phyloP scores from a whole-genome alignment of 1,140 invertebrate species.

The Drosophila gunungcola region DNA sequence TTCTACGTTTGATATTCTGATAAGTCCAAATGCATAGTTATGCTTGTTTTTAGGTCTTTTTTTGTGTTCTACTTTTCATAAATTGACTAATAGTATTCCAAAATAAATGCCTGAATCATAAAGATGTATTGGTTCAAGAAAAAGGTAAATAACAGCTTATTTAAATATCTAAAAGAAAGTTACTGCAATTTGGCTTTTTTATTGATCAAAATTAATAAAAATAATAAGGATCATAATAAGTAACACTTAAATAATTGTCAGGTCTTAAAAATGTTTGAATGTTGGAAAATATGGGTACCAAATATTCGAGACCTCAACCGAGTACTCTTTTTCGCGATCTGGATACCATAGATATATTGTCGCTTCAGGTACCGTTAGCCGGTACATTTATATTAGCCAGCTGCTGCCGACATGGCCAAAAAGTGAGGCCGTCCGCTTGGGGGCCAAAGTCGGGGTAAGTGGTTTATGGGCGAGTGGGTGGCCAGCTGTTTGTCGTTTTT shows the following conservation, averaged over 20 bases:
- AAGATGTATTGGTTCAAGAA: too few species aligned
- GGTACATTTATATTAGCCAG: conserved; percentile 79
- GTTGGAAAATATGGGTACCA: conserved; percentile 3
- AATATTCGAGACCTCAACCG: not conserved
- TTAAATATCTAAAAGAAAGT: too few species aligned
- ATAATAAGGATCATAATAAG: too few species aligned
- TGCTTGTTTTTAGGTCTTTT: too few species aligned
- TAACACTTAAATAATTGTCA: not conserved
- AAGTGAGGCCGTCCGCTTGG: conserved; percentile 6
- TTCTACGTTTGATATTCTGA: not conserved
- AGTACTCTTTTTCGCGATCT: not conserved
- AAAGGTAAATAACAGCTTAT: too few species aligned
- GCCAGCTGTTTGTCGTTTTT: conserved; percentile 46
- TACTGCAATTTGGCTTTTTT: too few species aligned
- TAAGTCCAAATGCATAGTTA: not conserved
- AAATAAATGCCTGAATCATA: too few species aligned
- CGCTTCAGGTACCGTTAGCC: conserved; percentile 78
- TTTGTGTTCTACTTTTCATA: too few species aligned
- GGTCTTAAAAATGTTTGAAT: not conserved
- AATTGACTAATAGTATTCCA: too few species aligned
- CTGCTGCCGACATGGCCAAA: conserved; percentile 57
- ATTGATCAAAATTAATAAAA: too few species aligned
- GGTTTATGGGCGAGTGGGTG: conserved; percentile 72
- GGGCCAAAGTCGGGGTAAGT: conserved; percentile 42
- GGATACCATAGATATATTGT: conserved; percentile 74